Conservation (phyloP, 1,140 invertebrate genomes). For the Drosophila trapezifrons region DNA sequence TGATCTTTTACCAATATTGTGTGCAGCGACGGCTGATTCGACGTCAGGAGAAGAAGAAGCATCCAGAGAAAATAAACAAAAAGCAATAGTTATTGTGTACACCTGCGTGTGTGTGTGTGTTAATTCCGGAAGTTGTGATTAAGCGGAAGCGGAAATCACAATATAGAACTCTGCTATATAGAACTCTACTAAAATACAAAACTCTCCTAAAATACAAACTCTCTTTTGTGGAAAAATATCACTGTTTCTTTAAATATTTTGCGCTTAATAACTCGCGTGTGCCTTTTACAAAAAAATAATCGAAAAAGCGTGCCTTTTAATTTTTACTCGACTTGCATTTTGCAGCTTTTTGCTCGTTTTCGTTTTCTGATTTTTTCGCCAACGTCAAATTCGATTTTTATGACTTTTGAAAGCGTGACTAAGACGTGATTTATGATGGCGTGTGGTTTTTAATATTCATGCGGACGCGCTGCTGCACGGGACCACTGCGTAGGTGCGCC, state of each 20-base stretch:
- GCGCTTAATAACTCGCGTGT: slow-evolving; percentile 39
- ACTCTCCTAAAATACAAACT: background rate
- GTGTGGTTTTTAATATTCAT: slow-evolving; percentile 84
- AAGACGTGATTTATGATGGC: slow-evolving; percentile 84
- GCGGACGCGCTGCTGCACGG: slow-evolving; percentile 65
- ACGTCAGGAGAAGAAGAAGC: slow-evolving; percentile 49
- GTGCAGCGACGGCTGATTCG: slow-evolving; percentile 79
- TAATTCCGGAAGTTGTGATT: slow-evolving; percentile 50
- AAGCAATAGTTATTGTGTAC: slow-evolving; percentile 6
- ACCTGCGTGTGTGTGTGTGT: slow-evolving; percentile 12
- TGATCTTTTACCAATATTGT: slow-evolving; percentile 84
- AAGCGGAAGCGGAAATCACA: slow-evolving; percentile 9
- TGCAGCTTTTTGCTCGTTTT: slow-evolving; percentile 27
- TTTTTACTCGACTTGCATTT: slow-evolving; percentile 40
- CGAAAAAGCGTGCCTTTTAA: slow-evolving; percentile 54
- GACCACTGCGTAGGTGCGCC: slow-evolving; percentile 78
- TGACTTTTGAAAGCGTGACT: slow-evolving; percentile 84
- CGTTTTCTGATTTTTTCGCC: slow-evolving; percentile 40
- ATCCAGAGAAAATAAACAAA: slow-evolving; percentile 49
- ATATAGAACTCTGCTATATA: background rate
- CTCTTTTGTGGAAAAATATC: background rate
- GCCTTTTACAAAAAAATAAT: slow-evolving; percentile 10
- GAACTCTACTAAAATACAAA: background rate
- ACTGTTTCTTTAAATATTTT: slow-evolving; percentile 1
- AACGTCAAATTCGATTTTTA: slow-evolving; percentile 84